A percentile compares a stretch with the other conserved stretches of the same genome.
These are phyloP conservation scores for Falco columbarius DNA, from an alignment of 2,797 vertebrate species.

Conservation along the genomic window DNA sequence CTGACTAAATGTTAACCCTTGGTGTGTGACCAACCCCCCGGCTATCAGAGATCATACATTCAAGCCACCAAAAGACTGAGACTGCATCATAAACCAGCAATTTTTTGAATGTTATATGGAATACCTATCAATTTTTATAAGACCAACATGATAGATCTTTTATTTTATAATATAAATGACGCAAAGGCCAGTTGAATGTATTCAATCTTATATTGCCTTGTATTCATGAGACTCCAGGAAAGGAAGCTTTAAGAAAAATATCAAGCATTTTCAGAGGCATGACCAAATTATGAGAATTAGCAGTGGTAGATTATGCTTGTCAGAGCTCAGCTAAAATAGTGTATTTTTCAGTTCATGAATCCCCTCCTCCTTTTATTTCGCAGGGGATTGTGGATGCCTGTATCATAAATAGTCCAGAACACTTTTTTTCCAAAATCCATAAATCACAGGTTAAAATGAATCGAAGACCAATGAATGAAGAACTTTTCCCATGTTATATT, in stretches of 20 bases:
- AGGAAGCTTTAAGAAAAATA: background rate
- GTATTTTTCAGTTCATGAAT: background rate
- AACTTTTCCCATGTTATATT: background rate
- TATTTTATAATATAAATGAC: background rate
- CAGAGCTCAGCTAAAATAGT: background rate
- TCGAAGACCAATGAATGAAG: background rate
- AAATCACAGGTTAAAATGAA: background rate
- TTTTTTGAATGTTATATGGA: background rate
- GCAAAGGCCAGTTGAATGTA: background rate
- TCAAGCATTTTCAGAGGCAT: background rate
- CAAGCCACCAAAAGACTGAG: background rate
- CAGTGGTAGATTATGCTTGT: background rate
- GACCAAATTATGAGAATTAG: background rate
- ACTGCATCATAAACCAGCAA: background rate
- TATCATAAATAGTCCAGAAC: background rate
- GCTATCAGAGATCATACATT: background rate
- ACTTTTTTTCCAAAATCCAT: background rate
- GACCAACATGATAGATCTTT: background rate
- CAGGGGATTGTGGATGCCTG: background rate
- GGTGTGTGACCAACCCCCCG: accelerated
- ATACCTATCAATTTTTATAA: background rate
- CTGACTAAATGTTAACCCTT: background rate
- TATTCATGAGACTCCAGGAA: background rate
- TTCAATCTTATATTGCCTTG: background rate
- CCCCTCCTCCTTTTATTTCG: background rate